Percentiles rank a stretch among this genome's conserved stretches.
These are phyloP conservation scores for Perizoma affinitatum DNA, from an alignment of 2,888 invertebrate genomes.

Conservation along the genomic window DNA sequence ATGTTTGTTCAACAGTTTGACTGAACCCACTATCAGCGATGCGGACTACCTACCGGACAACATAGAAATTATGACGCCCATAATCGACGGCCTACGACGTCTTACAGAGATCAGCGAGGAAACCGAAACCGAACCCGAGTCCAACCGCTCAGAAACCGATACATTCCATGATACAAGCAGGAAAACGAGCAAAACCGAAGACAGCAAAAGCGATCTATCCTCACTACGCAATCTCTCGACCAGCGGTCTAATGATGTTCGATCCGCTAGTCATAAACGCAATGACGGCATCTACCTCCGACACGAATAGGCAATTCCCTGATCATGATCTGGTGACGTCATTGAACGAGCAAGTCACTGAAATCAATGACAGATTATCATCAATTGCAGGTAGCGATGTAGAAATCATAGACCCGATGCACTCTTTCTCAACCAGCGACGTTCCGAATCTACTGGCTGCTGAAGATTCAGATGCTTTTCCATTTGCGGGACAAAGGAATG, in stretches of 20 bases:
- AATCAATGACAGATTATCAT: slow-evolving; percentile 75
- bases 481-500: slow-evolving; percentile 62
- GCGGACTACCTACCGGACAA: slow-evolving; percentile 77
- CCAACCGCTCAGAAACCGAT: slow-evolving; percentile 46
- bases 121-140: slow-evolving; percentile 49
- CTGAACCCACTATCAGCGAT: slow-evolving; percentile 70
- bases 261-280: slow-evolving; percentile 76
- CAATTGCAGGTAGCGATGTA: slow-evolving; percentile 66
- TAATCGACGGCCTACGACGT: slow-evolving; percentile 72
- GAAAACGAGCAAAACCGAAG: slow-evolving; percentile 69
- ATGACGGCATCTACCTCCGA: slow-evolving; percentile 61
- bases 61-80: slow-evolving; percentile 79
- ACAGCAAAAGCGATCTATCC: slow-evolving; percentile 56
- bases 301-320: slow-evolving; percentile 68
- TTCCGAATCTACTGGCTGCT: slow-evolving; percentile 67
- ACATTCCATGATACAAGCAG: slow-evolving; percentile 67
- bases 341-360: slow-evolving; percentile 80
- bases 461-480: slow-evolving; percentile 59
- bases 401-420: slow-evolving; percentile 72
- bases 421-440: slow-evolving; percentile 76
- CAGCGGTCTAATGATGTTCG: slow-evolving; percentile 79
- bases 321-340: slow-evolving; percentile 76
- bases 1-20: slow-evolving; percentile 58
- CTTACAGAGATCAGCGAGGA: slow-evolving; percentile 57
- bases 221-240: slow-evolving; percentile 74